Evolutionary conservation across 2,797 vertebrate genomes (phyloP).

Genomic region (Artibeus jamaicensis): DNA sequence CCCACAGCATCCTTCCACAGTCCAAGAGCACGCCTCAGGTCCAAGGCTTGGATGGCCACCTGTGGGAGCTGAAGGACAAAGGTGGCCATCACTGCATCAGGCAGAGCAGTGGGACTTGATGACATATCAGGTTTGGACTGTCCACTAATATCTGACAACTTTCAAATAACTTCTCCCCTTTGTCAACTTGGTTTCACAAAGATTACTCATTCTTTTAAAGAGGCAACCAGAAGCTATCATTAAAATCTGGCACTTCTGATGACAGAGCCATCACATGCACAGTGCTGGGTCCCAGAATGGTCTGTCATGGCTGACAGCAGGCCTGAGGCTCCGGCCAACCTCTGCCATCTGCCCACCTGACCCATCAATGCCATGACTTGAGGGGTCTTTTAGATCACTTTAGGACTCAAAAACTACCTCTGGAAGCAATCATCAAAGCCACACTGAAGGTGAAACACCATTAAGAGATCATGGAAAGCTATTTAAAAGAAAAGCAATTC

Average conservation of each 20-base stretch:
- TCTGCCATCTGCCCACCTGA: not conserved
- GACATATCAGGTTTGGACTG: not conserved
- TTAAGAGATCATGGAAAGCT: not conserved
- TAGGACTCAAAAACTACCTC: not conserved
- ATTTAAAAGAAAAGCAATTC: not conserved
- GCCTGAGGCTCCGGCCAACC: not conserved
- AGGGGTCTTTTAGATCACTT: not conserved
- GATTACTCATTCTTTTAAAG: not conserved
- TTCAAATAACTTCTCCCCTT: not conserved
- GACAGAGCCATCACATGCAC: not conserved
- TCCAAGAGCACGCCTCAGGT: rapidly evolving
- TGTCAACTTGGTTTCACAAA: too few species aligned
- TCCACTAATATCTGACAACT: not conserved
- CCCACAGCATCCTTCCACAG: rapidly evolving
- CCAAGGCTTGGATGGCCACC: not conserved
- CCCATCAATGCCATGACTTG: not conserved
- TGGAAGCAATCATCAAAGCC: not conserved
- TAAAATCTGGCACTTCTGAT: not conserved
- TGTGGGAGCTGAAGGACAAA: not conserved
- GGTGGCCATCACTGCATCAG: not conserved
- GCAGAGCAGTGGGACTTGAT: not conserved
- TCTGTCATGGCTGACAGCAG: not conserved
- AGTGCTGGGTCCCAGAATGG: not conserved
- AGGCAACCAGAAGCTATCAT: not conserved
- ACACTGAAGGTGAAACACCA: not conserved